A percentile compares a stretch with the other conserved stretches of the same genome.
Conservation (phyloP, 1,140 invertebrate genomes). For the Rhagoletis zephyria region DNA sequence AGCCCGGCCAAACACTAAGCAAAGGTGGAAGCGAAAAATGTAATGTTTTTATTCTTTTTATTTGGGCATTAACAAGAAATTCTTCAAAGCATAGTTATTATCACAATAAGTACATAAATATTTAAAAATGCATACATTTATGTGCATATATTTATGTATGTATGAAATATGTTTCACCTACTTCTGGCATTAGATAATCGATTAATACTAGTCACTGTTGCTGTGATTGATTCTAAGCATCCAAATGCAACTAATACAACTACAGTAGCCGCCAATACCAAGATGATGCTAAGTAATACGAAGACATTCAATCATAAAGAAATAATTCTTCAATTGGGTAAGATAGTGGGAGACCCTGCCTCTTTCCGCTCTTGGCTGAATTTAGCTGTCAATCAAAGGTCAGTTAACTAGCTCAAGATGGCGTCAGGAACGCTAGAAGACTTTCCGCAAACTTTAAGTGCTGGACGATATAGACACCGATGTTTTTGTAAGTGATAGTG, state of each 20-base stretch:
- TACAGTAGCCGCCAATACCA: neutral
- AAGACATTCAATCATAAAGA: conserved; percentile 15
- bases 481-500: conserved; percentile 23
- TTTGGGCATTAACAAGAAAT: too few relatives aligned
- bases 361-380: neutral
- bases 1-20: too few relatives aligned
- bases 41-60: too few relatives aligned
- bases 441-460: conserved; percentile 6
- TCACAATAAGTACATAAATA: too few relatives aligned
- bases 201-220: neutral
- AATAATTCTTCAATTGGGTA: neutral
- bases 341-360: neutral
- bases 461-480: neutral
- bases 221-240: neutral
- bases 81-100: too few relatives aligned
- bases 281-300: neutral
- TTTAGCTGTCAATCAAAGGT: conserved; percentile 53
- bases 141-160: too few relatives aligned
- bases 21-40: too few relatives aligned
- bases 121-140: too few relatives aligned
- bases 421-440: conserved; percentile 52
- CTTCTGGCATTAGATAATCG: neutral
- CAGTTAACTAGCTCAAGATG: conserved; percentile 53
- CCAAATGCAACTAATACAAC: neutral
- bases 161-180: neutral